These are phyloP conservation scores for Tupaia chinensis DNA, from an alignment of 2,113 vertebrate species.

Conservation along the genomic window DNA sequence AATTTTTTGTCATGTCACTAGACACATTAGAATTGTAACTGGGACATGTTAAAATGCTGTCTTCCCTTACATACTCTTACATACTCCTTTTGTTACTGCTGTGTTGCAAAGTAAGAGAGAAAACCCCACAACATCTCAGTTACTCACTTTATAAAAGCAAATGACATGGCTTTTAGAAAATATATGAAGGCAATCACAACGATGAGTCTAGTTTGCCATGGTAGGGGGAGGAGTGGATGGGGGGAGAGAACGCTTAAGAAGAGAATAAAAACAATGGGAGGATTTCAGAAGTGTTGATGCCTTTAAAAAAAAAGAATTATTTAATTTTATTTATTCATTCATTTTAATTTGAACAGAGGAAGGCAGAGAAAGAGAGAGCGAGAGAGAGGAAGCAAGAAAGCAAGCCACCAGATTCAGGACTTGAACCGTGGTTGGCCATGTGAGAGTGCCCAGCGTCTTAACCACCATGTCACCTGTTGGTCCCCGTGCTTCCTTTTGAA, in stretches of 20 bases:
- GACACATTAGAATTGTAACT: not conserved
- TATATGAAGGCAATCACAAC: not conserved
- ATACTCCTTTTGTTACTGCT: not conserved
- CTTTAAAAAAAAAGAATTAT: not conserved
- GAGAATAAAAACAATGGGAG: not conserved
- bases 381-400: no score
- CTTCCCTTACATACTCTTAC: not conserved
- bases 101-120: not conserved
- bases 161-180: slow-evolving; percentile 7
- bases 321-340: no score
- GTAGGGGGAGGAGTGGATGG: not conserved
- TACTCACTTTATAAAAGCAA: not conserved
- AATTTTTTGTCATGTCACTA: not conserved
- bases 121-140: not conserved
- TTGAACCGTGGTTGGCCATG: no score
- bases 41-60: not conserved
- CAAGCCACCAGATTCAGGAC: no score
- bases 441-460: no score
- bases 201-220: not conserved
- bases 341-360: no score
- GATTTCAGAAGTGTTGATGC: not conserved
- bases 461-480: no score
- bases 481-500: not conserved
- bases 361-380: no score
- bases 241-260: not conserved